Evolutionary conservation across 2,888 invertebrate species (phyloP).

Genomic region (Oligia latruncula): DNA sequence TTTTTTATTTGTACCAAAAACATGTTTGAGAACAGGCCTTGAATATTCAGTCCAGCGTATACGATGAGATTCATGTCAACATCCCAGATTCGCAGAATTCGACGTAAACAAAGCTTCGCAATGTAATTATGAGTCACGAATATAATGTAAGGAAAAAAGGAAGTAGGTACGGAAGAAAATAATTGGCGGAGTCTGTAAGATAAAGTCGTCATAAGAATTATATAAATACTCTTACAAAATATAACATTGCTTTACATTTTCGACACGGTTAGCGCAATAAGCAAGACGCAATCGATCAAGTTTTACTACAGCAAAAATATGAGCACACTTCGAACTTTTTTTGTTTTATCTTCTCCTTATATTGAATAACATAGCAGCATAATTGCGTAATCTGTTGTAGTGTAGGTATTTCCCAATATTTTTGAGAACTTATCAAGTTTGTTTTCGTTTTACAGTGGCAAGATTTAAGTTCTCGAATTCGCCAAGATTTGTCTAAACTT

Average conservation of each 20-base stretch:
- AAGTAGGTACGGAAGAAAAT: slow-evolving; percentile 21
- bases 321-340: slow-evolving; percentile 32
- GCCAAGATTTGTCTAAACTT: not conserved
- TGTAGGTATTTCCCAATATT: slow-evolving; percentile 20
- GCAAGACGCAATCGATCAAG: slow-evolving; percentile 59
- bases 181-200: slow-evolving; percentile 14
- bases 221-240: slow-evolving; percentile 61
- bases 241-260: slow-evolving; percentile 60
- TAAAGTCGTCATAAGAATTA: slow-evolving; percentile 46
- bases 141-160: slow-evolving; percentile 6
- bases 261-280: slow-evolving; percentile 57
- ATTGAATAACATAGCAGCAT: slow-evolving; percentile 20
- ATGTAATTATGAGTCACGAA: slow-evolving; percentile 37
- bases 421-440: not conserved
- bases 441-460: slow-evolving; percentile 5
- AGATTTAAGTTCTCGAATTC: not conserved
- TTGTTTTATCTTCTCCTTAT: slow-evolving; percentile 22
- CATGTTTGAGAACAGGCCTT: slow-evolving; percentile 19
- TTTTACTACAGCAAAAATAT: slow-evolving; percentile 32
- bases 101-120: slow-evolving; percentile 33
- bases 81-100: slow-evolving; percentile 28
- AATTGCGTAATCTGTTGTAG: slow-evolving; percentile 21
- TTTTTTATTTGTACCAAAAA: slow-evolving; percentile 19
- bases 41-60: slow-evolving; percentile 3
- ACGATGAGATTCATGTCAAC: slow-evolving; percentile 39